Conservation (phyloP, 2,113 vertebrate species). For the Coptodon bakossiorum region DNA sequence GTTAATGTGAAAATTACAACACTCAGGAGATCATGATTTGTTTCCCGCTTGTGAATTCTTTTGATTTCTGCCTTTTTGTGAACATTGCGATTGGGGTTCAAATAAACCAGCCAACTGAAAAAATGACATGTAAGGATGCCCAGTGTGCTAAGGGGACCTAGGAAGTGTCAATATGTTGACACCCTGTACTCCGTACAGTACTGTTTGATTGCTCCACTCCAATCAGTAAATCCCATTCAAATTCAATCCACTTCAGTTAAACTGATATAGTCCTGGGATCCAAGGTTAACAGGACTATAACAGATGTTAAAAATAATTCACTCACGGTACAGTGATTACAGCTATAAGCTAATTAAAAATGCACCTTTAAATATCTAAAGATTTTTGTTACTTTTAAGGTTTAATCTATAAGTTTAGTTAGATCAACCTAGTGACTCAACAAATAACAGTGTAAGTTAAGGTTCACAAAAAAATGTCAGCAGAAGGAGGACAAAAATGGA, state of each 20-base stretch:
- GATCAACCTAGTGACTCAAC: neutral
- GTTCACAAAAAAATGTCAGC: neutral
- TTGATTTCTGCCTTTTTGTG: neutral
- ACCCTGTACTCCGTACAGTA: rapidly evolving
- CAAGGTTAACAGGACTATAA: neutral
- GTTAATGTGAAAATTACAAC: neutral
- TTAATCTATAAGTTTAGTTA: neutral
- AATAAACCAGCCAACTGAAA: neutral
- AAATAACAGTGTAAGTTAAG: neutral
- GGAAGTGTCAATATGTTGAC: neutral
- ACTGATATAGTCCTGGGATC: neutral
- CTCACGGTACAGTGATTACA: neutral
- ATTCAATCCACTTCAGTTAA: neutral
- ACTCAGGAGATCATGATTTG: neutral
- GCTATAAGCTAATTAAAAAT: neutral
- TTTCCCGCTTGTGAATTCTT: rapidly evolving
- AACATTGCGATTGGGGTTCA: neutral
- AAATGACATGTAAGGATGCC: neutral
- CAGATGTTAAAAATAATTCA: neutral
- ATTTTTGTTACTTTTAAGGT: neutral
- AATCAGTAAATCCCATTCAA: neutral
- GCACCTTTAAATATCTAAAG: neutral
- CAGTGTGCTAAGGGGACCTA: neutral
- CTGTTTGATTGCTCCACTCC: neutral
- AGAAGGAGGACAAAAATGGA: neutral